Evolutionary conservation across 1,140 invertebrate species (phyloP), one percentile per base, ranked within the genome.

Genomic region (Diachasmimorpha longicaudata): DNA sequence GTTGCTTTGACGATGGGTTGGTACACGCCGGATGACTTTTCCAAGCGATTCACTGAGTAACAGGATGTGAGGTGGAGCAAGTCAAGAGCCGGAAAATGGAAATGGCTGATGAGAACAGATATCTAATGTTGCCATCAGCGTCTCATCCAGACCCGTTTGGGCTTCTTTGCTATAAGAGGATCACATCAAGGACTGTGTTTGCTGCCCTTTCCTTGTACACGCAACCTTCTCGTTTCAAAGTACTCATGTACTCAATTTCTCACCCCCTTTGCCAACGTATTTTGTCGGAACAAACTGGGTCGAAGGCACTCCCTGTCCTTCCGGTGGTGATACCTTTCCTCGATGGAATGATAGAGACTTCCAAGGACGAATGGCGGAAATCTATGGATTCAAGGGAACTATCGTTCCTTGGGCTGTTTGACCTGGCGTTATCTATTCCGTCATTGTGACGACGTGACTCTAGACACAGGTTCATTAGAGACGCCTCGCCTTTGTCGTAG

Each of bases 1-100:
- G 21, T 77, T 79, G 48, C 82, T 84, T 84, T 84, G 82, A 81
- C 79, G 75, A 76, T 75, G 72, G 72, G 73, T 42, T 75, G 77
- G 36, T 9, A 14, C n/a, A 67, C 14, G 44, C 52, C 36, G 58
- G 71, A 48, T 11, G 42, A 48, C 19, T 42, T 13, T n/a, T 67
- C 36, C 42, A 23, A 46, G n/a, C 70, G 72, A 67, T 66, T 66
- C 58, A 66, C 58, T 66, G 58, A 66, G 23, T 69, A 74, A 74
- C 72, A 74, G 58, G 72, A 74, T 70, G 37, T 46, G 36, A 39
- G 14, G 14, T 19, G 1, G 48, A 16, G n/a, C n/a, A 55, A 21
- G 48, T 19, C 4, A 16, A 9, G 19, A 55, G 3, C 11, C 44
- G 11, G 48, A 21, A n/a, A 72, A 71, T 55, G 68, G 74, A 67